Conservation (phyloP, 2,797 vertebrate genomes). For the Parotocinclus haroldoi region DNA sequence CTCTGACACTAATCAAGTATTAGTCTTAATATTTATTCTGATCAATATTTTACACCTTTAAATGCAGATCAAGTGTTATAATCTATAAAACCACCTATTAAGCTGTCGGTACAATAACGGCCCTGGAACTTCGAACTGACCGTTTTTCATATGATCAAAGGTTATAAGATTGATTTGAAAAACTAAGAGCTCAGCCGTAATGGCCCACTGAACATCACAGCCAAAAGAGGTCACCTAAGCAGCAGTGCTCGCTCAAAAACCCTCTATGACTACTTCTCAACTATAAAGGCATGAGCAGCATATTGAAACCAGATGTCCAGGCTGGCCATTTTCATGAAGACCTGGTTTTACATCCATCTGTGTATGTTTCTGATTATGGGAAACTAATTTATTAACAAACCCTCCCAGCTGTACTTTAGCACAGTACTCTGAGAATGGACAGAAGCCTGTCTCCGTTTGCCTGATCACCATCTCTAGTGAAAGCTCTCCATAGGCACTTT, state of each 20-base stretch:
- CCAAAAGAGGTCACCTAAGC: conserved; percentile 42
- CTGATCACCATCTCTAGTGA: conserved; percentile 40
- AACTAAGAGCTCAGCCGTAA: conserved; percentile 41
- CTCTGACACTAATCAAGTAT: background rate
- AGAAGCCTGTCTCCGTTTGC: conserved; percentile 38
- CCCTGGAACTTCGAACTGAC: conserved; percentile 34
- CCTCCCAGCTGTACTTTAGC: conserved; percentile 53
- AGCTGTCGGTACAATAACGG: conserved; percentile 22
- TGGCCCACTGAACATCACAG: conserved; percentile 30
- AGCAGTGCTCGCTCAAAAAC: conserved; percentile 33
- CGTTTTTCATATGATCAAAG: conserved; percentile 43
- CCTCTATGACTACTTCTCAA: conserved; percentile 47
- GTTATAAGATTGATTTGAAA: conserved; percentile 45
- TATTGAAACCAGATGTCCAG: conserved; percentile 71
- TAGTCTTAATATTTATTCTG: conserved; percentile 17
- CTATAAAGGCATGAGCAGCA: conserved; percentile 60
- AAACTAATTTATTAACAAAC: conserved; percentile 58
- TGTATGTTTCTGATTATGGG: conserved; percentile 60
- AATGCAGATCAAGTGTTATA: conserved; percentile 12
- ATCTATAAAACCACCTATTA: conserved; percentile 31
- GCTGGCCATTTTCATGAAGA: conserved; percentile 56
- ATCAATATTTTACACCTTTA: conserved; percentile 19
- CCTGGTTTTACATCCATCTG: conserved; percentile 52
- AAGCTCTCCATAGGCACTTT: conserved; percentile 33
- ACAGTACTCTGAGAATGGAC: conserved; percentile 33